Evolutionary conservation across 2,888 invertebrate genomes (phyloP).

Genomic region (Scaptomyza parva): DNA sequence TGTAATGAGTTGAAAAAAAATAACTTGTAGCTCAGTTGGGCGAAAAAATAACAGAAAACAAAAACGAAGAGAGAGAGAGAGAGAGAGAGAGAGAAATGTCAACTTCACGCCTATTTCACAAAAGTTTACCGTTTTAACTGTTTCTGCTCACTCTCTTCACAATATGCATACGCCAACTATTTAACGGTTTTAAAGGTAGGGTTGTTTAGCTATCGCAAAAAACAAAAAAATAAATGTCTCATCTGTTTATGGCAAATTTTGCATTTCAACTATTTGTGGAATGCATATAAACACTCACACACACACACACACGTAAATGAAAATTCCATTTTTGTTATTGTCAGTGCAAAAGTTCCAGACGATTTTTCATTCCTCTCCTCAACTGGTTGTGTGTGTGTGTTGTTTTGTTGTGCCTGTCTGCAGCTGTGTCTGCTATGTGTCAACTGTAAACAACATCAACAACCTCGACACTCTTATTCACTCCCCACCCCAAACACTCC

Average conservation of each 20-base stretch:
- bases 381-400: background rate
- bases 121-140: background rate
- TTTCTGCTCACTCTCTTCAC: background rate
- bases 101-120: background rate
- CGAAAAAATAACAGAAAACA: background rate
- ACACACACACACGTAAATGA: conserved; percentile 7
- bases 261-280: background rate
- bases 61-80: background rate
- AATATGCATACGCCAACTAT: background rate
- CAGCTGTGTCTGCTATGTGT: conserved; percentile 75
- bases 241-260: background rate
- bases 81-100: conserved; percentile 1
- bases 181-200: too few species aligned
- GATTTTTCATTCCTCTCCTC: conserved; percentile 52
- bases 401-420: conserved; percentile 59
- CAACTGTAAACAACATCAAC: conserved; percentile 77
- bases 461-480: conserved; percentile 22
- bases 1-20: conserved; percentile 37
- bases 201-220: background rate
- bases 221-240: too few species aligned
- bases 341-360: conserved; percentile 42
- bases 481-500: too few species aligned
- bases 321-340: conserved; percentile 58
- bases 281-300: background rate
- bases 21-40: conserved; percentile 4